Evolutionary conservation across 2,888 invertebrate species (phyloP), one percentile per base, ranked within the genome.

Genomic region (Drosophila stalkeri): DNA sequence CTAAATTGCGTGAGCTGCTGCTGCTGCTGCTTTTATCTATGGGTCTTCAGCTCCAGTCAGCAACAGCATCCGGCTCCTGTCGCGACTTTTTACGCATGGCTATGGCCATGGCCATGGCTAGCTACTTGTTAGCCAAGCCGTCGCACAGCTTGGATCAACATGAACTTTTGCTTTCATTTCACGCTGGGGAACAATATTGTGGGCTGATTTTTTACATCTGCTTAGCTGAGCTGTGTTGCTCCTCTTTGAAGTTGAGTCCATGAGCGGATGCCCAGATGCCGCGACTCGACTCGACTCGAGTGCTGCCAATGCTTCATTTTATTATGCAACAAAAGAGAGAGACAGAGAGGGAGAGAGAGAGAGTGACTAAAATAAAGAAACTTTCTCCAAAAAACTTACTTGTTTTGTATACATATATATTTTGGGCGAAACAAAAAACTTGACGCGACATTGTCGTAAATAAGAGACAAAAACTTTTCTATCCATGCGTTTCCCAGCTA

Each of bases 401-500:
- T 12, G 55, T 70, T 72, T 70, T 72, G 57, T 83, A 64, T 83
- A 64, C 43, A 23, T 5, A 12, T 44, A 18, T 20, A 46, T 23
- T 3, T 47, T 47, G 27, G 66, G 51, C 61, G 20, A 68, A 66
- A 65, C 39, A 66, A 68, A 71, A 75, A 84, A 77, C 82, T 87
- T 87, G 91, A 82, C 82, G 82, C 89, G 88, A 87, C 85, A 90
- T 89, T 92, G 89, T 89, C 91, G 87, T 91, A 92, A 92, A 91
- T 88, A 91, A 92, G 82, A 82, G 80, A 76, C 75, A 84, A 76
- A 69, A 88, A 85, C 73, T 85, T 85, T 80, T 60, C 56, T 68
- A 72, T 75, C 71, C 73, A 67, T 73, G 56, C 46, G 4, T 39
- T 12, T 44, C 7, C 63, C 23, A 39, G 23, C 41, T 18, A 18